Percentiles rank a stretch among this genome's conserved stretches.
Evolutionary conservation across 2,888 invertebrate genomes (phyloP).

Genomic region (Drosophila helvetica): DNA sequence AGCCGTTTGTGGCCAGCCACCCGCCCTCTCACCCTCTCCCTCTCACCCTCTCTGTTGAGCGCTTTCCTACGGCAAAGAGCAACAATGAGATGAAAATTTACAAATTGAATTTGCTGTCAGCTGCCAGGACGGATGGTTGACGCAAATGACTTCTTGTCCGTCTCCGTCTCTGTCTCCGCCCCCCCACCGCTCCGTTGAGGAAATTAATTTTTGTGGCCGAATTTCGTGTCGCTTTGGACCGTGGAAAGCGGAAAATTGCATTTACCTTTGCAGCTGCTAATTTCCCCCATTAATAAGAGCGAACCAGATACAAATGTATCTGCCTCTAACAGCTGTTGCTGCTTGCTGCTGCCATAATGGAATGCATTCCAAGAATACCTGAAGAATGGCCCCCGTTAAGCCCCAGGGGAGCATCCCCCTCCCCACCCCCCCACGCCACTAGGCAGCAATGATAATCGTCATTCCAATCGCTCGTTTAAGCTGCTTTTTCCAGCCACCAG

Average conservation of each 20-base stretch:
- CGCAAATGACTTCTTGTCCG: constrained; percentile 67
- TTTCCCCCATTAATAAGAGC: constrained; percentile 53
- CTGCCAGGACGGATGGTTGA: constrained; percentile 74
- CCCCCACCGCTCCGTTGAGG: not conserved
- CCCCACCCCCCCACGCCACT: not conserved
- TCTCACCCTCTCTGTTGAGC: not conserved
- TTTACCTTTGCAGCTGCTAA: constrained; percentile 54
- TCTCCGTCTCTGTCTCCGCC: constrained; percentile 5
- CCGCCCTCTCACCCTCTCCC: not conserved
- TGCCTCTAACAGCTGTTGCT: constrained; percentile 43
- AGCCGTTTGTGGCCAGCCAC: constrained; percentile 56
- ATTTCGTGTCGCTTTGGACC: constrained; percentile 40
- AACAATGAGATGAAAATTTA: constrained; percentile 55
- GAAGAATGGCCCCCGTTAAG: not conserved
- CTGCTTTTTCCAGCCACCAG: not conserved
- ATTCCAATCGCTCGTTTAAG: not conserved
- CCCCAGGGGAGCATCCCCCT: not conserved
- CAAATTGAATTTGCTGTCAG: constrained; percentile 76
- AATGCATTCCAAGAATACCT: constrained; percentile 19
- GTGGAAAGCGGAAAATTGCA: constrained; percentile 44
- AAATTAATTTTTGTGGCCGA: constrained; percentile 69
- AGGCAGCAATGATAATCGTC: not conserved
- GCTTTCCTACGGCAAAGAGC: constrained; percentile 32
- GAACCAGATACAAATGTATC: constrained; percentile 39
- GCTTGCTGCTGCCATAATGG: constrained; percentile 62